These are phyloP conservation scores for Drosophila kepulauana DNA, from an alignment of 1,140 invertebrate genomes.

Conservation along the genomic window DNA sequence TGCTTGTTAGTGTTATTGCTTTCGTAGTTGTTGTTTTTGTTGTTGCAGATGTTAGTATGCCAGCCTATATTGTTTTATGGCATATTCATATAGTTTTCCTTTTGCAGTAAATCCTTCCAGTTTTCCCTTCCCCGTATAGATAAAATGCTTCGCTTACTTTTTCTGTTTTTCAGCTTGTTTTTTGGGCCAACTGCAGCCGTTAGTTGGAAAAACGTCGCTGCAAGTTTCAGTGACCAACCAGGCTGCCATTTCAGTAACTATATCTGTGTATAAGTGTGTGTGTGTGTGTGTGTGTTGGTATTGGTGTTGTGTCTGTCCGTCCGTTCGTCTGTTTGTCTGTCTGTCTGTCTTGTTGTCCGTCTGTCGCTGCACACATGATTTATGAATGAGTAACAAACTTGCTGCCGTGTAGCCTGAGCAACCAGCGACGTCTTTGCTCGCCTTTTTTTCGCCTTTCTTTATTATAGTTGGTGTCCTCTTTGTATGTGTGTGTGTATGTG, in stretches of 20 bases:
- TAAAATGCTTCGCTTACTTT: constrained; percentile 58
- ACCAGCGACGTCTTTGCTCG: constrained; percentile 72
- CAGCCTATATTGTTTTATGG: constrained; percentile 82
- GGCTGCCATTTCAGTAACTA: constrained; percentile 48
- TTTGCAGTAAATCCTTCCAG: constrained; percentile 5
- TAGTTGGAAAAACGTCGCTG: constrained; percentile 68
- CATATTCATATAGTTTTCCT: constrained; percentile 78
- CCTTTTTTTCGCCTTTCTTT: constrained; percentile 67
- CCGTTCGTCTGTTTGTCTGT: constrained; percentile 39
- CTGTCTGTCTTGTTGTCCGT: constrained; percentile 34
- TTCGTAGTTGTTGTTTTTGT: constrained; percentile 41
- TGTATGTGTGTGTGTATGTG: constrained; percentile 29
- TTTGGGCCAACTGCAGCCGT: constrained; percentile 65
- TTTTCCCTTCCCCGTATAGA: constrained; percentile 8
- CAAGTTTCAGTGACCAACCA: constrained; percentile 80
- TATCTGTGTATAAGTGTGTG: constrained; percentile 32
- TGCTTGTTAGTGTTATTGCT: constrained; percentile 36
- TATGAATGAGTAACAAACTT: constrained; percentile 83
- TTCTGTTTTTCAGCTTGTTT: constrained; percentile 7
- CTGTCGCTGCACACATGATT: constrained; percentile 77
- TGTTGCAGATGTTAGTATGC: constrained; percentile 49
- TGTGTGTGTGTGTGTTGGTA: constrained; percentile 28
- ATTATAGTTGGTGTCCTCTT: constrained; percentile 61
- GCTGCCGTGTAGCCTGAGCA: constrained; percentile 79
- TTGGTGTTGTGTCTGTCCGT: constrained; percentile 52